Conservation (phyloP, 2,888 invertebrate genomes). For the Pyralis farinalis region DNA sequence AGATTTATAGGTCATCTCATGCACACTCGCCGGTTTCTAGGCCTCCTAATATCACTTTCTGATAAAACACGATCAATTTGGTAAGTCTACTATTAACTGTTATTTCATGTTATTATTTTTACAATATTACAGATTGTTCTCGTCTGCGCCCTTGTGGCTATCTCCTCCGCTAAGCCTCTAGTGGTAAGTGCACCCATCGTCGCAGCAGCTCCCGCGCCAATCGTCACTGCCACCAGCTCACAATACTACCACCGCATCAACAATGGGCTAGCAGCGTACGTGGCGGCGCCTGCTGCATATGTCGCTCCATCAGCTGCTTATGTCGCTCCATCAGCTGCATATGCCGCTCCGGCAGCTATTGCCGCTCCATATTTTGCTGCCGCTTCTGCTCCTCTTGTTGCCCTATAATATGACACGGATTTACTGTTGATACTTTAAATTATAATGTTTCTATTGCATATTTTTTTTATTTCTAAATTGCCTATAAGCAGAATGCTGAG, state of each 20-base stretch:
- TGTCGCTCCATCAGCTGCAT: constrained; percentile 40
- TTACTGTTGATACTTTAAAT: constrained; percentile 37
- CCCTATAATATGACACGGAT: constrained; percentile 26
- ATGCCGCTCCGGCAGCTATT: constrained; percentile 29
- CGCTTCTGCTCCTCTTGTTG: constrained; percentile 32
- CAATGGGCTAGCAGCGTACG: constrained; percentile 73
- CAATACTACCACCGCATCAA: constrained; percentile 85
- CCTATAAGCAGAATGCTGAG: too few relatives aligned
- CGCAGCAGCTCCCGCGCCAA: constrained; percentile 64
- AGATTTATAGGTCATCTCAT: too few relatives aligned
- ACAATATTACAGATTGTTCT: constrained; percentile 58
- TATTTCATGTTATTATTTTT: too few relatives aligned
- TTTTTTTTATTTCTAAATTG: too few relatives aligned
- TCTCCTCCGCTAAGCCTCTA: constrained; percentile 57
- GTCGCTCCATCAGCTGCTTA: constrained; percentile 42
- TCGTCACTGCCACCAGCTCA: constrained; percentile 84
- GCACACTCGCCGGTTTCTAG: too few relatives aligned
- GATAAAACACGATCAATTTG: too few relatives aligned
- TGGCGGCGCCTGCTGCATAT: constrained; percentile 61
- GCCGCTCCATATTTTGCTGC: constrained; percentile 32
- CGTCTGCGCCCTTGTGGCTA: constrained; percentile 56
- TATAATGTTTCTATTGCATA: constrained; percentile 6
- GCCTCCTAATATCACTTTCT: too few relatives aligned
- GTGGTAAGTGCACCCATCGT: constrained; percentile 51
- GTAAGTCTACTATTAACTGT: too few relatives aligned